Evolutionary conservation across 2,888 invertebrate genomes (phyloP).

Genomic region (Agriotes lineatus): DNA sequence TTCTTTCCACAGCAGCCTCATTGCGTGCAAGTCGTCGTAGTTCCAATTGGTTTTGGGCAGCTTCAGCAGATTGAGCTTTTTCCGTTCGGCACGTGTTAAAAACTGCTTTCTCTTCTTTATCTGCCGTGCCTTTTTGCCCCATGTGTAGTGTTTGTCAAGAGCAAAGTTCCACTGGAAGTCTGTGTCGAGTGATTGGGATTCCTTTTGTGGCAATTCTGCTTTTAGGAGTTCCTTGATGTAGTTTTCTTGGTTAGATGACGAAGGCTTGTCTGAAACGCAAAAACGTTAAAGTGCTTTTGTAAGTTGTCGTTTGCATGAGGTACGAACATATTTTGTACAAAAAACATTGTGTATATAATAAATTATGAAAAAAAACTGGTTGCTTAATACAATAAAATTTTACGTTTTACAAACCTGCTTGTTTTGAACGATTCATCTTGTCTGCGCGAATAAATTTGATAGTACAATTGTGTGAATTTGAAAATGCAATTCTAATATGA

Average conservation of each 20-base stretch:
- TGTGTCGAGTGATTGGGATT: slow-evolving; percentile 54
- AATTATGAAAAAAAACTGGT: no score
- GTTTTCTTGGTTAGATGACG: slow-evolving; percentile 49
- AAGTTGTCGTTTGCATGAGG: no score
- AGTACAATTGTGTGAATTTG: no score
- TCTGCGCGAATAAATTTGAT: no score
- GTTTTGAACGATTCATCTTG: no score
- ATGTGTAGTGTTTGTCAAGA: slow-evolving; percentile 60
- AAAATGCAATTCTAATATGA: no score
- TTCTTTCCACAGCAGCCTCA: slow-evolving; percentile 78
- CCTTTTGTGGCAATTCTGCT: slow-evolving; percentile 58
- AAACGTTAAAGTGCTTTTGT: no score
- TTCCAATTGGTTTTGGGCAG: slow-evolving; percentile 73
- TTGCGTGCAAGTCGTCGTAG: slow-evolving; percentile 71
- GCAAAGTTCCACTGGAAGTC: slow-evolving; percentile 65
- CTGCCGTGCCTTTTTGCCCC: slow-evolving; percentile 62
- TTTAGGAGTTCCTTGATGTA: slow-evolving; percentile 59
- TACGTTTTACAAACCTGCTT: no score
- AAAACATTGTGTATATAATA: no score
- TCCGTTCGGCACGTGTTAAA: slow-evolving; percentile 73
- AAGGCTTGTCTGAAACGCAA: background rate
- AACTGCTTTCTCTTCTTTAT: slow-evolving; percentile 63
- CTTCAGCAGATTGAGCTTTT: slow-evolving; percentile 73
- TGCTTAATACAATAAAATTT: no score
- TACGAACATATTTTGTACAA: no score